Evolutionary conservation across 1,140 invertebrate genomes (phyloP).

Genomic region (Neocloeon triangulifer): DNA sequence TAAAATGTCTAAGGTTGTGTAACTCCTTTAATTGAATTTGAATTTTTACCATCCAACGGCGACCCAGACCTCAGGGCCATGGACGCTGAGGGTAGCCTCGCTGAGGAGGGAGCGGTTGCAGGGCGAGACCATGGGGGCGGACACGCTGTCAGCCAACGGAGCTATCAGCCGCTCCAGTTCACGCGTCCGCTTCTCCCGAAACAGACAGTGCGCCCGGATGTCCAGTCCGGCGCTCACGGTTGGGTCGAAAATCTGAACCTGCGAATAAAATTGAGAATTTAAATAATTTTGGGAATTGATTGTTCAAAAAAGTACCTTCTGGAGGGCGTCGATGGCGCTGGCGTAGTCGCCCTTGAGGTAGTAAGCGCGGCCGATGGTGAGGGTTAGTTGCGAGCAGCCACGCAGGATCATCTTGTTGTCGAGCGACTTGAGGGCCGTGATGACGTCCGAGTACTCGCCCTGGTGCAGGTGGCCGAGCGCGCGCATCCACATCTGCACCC

Average conservation of each 20-base stretch:
- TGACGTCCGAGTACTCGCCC: slow-evolving; percentile 35
- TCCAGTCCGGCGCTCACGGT: slow-evolving; percentile 28
- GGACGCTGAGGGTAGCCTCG: slow-evolving; percentile 18
- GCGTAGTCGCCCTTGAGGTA: slow-evolving; percentile 30
- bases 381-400: slow-evolving; percentile 37
- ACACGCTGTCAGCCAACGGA: slow-evolving; percentile 17
- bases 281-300: slow-evolving; percentile 2
- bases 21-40: too few species aligned
- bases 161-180: slow-evolving; percentile 23
- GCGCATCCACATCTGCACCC: slow-evolving; percentile 43
- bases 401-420: slow-evolving; percentile 32
- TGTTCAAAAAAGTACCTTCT: background rate
- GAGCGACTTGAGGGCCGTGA: slow-evolving; percentile 31
- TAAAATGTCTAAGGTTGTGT: too few species aligned
- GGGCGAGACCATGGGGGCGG: too few species aligned
- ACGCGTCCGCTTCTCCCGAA: slow-evolving; percentile 19
- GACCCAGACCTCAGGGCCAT: slow-evolving; percentile 31
- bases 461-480: slow-evolving; percentile 35
- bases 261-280: slow-evolving; percentile 6
- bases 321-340: slow-evolving; percentile 1
- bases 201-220: slow-evolving; percentile 21
- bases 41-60: slow-evolving; percentile 42
- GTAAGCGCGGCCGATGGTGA: slow-evolving; percentile 37
- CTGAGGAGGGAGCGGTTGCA: too few species aligned
- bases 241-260: slow-evolving; percentile 31